phyloP scores from a whole-genome alignment of 37 sponge, comb jelly and placozoan genomes.

The Chondrosia reniformis region DNA sequence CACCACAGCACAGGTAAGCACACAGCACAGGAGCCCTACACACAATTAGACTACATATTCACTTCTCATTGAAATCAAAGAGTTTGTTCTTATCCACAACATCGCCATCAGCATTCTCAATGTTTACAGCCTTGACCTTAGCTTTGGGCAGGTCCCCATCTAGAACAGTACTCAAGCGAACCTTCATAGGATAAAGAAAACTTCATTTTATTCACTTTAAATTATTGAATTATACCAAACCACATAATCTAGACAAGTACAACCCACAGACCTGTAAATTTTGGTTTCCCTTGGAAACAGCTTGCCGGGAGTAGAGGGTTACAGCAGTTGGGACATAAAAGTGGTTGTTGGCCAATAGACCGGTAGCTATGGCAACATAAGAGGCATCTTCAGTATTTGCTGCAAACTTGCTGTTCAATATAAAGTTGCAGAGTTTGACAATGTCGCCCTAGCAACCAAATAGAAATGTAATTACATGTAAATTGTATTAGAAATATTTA shows the following conservation, averaged over 20 bases:
- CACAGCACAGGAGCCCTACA: neutral
- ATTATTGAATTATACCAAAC: neutral
- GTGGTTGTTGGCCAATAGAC: conserved; percentile 34
- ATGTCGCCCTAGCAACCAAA: conserved; percentile 43
- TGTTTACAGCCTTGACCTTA: conserved; percentile 13
- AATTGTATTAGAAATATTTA: no score
- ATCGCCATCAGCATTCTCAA: conserved; percentile 17
- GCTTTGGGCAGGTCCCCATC: conserved; percentile 11
- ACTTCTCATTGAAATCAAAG: conserved; percentile 33
- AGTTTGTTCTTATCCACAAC: neutral
- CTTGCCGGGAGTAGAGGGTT: neutral
- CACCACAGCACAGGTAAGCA: neutral
- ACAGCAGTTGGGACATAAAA: conserved; percentile 45
- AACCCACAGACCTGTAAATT: conserved; percentile 27
- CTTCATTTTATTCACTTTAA: neutral
- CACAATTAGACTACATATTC: neutral
- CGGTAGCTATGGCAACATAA: neutral
- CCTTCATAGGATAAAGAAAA: neutral
- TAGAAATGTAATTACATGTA: neutral
- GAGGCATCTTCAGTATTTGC: conserved; percentile 15
- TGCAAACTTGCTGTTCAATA: conserved; percentile 52
- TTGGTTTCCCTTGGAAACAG: conserved; percentile 25
- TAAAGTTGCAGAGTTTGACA: conserved; percentile 62
- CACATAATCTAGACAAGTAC: neutral
- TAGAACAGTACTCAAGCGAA: conserved; percentile 27